A percentile compares a stretch with the other conserved stretches of the same genome.
These are phyloP conservation scores for Micrasema minimum DNA, from an alignment of 1,140 invertebrate species.

Conservation along the genomic window DNA sequence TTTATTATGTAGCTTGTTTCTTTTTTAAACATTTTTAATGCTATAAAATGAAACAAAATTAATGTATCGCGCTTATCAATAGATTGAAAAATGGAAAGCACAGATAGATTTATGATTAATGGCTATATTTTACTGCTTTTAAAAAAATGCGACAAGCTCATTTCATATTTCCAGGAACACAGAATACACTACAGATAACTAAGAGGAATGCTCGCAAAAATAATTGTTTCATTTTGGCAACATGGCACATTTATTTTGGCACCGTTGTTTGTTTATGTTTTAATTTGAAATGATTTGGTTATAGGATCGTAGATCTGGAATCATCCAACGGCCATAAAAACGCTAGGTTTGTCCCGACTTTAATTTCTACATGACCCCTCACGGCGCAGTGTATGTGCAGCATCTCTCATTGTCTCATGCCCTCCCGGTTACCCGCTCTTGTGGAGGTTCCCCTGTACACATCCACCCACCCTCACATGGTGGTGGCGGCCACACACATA, in stretches of 20 bases:
- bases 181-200: no score
- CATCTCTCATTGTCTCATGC: slow-evolving; percentile 33
- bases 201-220: background rate
- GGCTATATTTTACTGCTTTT: no score
- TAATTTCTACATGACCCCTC: slow-evolving; percentile 56
- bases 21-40: no score
- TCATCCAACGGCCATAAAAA: slow-evolving; percentile 71
- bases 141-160: no score
- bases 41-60: no score
- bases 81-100: no score
- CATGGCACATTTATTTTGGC: slow-evolving; percentile 37
- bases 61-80: no score
- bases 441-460: background rate
- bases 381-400: slow-evolving; percentile 22
- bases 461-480: slow-evolving; percentile 1
- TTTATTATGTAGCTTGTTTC: no score
- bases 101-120: no score
- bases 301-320: slow-evolving; percentile 73
- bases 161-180: no score
- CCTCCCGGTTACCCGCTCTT: no score
- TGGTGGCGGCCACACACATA: slow-evolving; percentile 7
- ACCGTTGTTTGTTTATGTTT: slow-evolving; percentile 47
- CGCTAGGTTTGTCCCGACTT: slow-evolving; percentile 72
- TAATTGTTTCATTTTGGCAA: slow-evolving; percentile 14
- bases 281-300: slow-evolving; percentile 54